Conservation (phyloP, 2,797 vertebrate genomes). For the Craterocephalus amniculus region DNA sequence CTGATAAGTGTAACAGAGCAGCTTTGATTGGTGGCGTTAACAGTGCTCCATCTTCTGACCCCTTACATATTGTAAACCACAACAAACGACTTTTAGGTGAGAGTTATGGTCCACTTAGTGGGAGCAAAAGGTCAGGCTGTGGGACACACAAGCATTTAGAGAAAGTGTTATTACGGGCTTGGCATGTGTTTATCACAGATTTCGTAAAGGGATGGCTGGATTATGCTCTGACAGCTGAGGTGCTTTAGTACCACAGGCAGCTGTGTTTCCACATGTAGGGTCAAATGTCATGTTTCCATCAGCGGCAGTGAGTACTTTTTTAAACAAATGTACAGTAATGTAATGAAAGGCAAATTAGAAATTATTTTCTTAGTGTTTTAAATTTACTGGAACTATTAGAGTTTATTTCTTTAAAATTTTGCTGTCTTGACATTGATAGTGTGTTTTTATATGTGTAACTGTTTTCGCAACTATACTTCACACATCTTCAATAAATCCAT, state of each 20-base stretch:
- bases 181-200: conserved; percentile 67
- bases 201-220: conserved; percentile 60
- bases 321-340: neutral
- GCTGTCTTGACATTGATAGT: too few species aligned
- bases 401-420: too few species aligned
- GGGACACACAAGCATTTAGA: conserved; percentile 48
- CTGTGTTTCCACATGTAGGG: conserved; percentile 24
- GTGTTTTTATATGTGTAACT: too few species aligned
- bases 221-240: conserved; percentile 51
- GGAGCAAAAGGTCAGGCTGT: conserved; percentile 59
- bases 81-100: conserved; percentile 57
- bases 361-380: too few species aligned
- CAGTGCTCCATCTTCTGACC: conserved; percentile 40
- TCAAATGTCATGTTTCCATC: neutral
- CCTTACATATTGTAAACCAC: conserved; percentile 37
- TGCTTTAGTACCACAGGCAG: conserved; percentile 49
- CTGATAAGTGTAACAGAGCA: conserved; percentile 32
- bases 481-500: too few species aligned
- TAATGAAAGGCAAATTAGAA: conserved; percentile 17
- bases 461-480: too few species aligned
- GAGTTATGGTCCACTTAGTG: conserved; percentile 73
- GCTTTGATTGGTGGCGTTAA: conserved; percentile 32
- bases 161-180: conserved; percentile 63
- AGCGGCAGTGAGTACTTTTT: neutral
- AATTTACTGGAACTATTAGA: too few species aligned